Evolutionary conservation across 2,797 vertebrate genomes (phyloP).

Genomic region (Coranthus polyacanthus): DNA sequence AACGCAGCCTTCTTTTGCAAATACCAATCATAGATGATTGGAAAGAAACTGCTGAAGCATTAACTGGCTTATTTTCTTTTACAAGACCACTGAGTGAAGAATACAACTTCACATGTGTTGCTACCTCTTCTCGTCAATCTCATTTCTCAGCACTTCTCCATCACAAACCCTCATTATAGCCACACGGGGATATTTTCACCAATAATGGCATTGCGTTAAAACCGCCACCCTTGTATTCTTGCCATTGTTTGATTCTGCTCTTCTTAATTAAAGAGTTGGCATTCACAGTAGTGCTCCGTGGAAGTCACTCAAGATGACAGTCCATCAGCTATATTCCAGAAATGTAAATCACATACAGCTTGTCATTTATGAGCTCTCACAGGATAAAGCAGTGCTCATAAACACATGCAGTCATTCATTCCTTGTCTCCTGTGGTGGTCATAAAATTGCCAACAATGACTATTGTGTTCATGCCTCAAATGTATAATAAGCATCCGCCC

Average conservation of each 20-base stretch:
- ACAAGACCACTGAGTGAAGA: constrained; percentile 18
- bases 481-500: constrained; percentile 31
- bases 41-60: constrained; percentile 22
- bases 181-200: constrained; percentile 16
- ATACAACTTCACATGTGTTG: not conserved
- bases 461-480: constrained; percentile 56
- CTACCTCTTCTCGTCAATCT: not conserved
- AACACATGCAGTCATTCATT: constrained; percentile 54
- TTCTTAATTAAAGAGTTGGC: constrained; percentile 17
- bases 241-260: constrained; percentile 6
- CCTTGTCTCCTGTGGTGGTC: constrained; percentile 24
- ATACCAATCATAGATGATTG: constrained; percentile 26
- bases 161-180: constrained; percentile 1
- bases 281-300: constrained; percentile 9
- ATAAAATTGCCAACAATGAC: constrained; percentile 54
- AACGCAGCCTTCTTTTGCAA: not conserved
- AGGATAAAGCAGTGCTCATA: constrained; percentile 44
- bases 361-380: constrained; percentile 61
- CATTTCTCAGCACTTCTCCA: constrained; percentile 1
- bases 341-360: constrained; percentile 57
- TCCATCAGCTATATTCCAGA: constrained; percentile 13
- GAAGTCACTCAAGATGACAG: constrained; percentile 33
- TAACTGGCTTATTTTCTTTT: constrained; percentile 42
- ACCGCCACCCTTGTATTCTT: not conserved
- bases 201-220: not conserved